phyloP scores from a whole-genome alignment of 2,888 invertebrate species.

The Drosophila infuscata region DNA sequence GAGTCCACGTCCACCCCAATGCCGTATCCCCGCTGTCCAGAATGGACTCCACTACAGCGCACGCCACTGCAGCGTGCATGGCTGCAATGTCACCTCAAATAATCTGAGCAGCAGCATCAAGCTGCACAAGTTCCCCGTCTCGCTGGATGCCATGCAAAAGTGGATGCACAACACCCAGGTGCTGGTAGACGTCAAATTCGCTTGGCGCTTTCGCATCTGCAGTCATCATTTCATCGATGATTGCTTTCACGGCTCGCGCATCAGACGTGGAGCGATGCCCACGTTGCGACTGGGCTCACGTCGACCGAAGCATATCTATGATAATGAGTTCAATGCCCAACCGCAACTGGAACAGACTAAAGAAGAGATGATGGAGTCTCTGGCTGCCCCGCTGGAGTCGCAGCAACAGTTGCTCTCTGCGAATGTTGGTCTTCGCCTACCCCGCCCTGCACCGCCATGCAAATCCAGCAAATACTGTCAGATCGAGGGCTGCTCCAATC shows the following conservation, averaged over 20 bases:
- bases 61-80: constrained; percentile 63
- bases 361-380: not conserved
- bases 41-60: constrained; percentile 49
- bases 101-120: constrained; percentile 53
- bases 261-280: constrained; percentile 73
- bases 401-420: constrained; percentile 9
- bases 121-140: constrained; percentile 71
- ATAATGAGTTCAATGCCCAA: constrained; percentile 56
- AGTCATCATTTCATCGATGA: constrained; percentile 69
- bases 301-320: constrained; percentile 48
- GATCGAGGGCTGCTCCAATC: constrained; percentile 65
- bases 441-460: constrained; percentile 47
- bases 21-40: constrained; percentile 1
- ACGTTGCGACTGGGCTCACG: constrained; percentile 63
- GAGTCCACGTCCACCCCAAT: not conserved
- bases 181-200: constrained; percentile 52
- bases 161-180: constrained; percentile 77
- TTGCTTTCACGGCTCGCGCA: constrained; percentile 66
- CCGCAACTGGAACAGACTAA: constrained; percentile 13
- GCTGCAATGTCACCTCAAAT: constrained; percentile 56
- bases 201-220: constrained; percentile 77
- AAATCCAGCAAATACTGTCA: constrained; percentile 76
- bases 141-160: constrained; percentile 59
- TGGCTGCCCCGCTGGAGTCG: not conserved
- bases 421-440: constrained; percentile 39